Conservation (phyloP, 2,113 vertebrate species). For the Arvicanthis niloticus region DNA sequence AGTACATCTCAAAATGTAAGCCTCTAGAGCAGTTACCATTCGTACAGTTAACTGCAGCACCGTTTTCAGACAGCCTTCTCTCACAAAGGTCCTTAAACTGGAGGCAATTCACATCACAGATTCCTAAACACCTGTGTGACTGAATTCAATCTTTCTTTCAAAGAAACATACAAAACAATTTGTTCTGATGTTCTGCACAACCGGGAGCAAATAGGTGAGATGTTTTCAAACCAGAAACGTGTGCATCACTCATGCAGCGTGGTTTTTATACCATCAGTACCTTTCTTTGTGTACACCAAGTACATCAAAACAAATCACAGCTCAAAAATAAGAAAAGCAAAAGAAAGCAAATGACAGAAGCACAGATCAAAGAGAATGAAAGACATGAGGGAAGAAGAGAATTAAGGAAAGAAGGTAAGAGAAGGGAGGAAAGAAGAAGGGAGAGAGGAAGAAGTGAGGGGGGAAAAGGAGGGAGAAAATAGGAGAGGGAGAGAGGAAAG, state of each 20-base stretch:
- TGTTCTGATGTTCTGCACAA: slow-evolving; percentile 27
- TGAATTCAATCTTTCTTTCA: slow-evolving; percentile 66
- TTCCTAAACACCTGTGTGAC: slow-evolving; percentile 11
- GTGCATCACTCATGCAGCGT: not conserved
- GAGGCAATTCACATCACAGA: slow-evolving; percentile 53
- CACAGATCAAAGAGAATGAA: not conserved
- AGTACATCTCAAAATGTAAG: not conserved
- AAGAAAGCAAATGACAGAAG: not conserved
- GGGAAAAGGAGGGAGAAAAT: not conserved
- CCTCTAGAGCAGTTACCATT: not conserved
- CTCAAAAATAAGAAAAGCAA: not conserved
- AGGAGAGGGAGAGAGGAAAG: too few relatives aligned
- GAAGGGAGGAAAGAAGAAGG: not conserved
- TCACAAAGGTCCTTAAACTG: slow-evolving; percentile 9
- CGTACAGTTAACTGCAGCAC: not conserved
- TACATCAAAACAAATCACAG: not conserved
- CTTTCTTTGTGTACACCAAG: not conserved
- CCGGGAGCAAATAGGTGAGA: slow-evolving; percentile 43
- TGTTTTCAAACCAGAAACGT: slow-evolving; percentile 35
- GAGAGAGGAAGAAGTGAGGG: not conserved
- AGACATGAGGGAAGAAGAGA: too few relatives aligned
- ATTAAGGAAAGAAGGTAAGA: not conserved
- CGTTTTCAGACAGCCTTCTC: not conserved
- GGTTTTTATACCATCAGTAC: not conserved
- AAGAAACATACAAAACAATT: slow-evolving; percentile 62